Conservation (phyloP, 1,140 invertebrate species). For the Harpegnathos saltator region DNA sequence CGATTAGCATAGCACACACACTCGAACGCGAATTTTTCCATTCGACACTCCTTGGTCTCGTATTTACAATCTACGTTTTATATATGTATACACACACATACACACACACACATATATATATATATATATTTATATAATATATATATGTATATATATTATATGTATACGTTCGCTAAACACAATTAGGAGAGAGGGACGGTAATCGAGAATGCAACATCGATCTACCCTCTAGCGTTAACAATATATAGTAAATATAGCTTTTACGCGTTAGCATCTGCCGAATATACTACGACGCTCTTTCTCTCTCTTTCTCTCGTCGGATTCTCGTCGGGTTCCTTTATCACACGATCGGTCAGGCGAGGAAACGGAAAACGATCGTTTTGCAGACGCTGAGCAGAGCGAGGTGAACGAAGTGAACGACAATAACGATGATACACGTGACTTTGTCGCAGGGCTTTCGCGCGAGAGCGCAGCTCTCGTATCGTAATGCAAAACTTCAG, state of each 20-base stretch:
- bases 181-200: conserved; percentile 51
- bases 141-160: background rate
- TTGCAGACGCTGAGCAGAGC: conserved; percentile 23
- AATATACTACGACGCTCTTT: conserved; percentile 12
- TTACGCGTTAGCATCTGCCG: conserved; percentile 55
- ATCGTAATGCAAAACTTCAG: conserved; percentile 54
- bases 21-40: conserved; percentile 21
- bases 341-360: conserved; percentile 34
- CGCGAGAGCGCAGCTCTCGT: conserved; percentile 22
- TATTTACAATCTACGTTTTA: conserved; percentile 64
- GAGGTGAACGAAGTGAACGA: conserved; percentile 12
- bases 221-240: conserved; percentile 65
- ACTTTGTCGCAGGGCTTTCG: conserved; percentile 23
- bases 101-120: background rate
- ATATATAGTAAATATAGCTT: conserved; percentile 64
- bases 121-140: background rate
- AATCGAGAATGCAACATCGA: conserved; percentile 68
- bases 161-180: conserved; percentile 54
- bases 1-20: conserved; percentile 29
- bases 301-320: conserved; percentile 11
- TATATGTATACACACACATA: too few relatives aligned
- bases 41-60: conserved; percentile 70
- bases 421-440: conserved; percentile 51
- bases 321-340: conserved; percentile 26
- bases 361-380: conserved; percentile 42